Percentiles rank a stretch among this genome's conserved stretches.
Conservation (phyloP, 2,113 vertebrate species). For the Dasyornis broadbenti region DNA sequence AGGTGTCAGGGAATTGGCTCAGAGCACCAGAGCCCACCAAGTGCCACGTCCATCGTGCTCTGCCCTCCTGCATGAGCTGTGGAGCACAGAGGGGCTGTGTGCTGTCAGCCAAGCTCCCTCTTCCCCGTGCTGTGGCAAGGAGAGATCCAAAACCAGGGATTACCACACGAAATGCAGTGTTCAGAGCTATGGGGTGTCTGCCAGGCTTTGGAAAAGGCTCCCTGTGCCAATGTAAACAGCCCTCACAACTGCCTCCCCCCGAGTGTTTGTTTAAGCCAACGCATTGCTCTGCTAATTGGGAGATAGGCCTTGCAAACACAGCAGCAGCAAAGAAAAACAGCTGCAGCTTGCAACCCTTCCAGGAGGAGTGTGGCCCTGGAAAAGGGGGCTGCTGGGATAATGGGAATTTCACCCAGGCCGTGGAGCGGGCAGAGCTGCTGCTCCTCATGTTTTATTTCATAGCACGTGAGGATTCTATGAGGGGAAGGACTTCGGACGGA, state of each 20-base stretch:
- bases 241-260: neutral
- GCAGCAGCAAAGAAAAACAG: conserved; percentile 65
- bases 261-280: conserved; percentile 77
- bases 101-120: neutral
- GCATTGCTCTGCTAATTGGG: conserved; percentile 79
- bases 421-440: neutral
- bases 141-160: conserved; percentile 20
- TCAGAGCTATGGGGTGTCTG: conserved; percentile 21
- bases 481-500: neutral
- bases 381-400: neutral
- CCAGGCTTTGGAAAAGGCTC: conserved; percentile 27
- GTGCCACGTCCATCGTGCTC: rapidly evolving
- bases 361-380: neutral
- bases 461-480: rapidly evolving
- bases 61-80: neutral
- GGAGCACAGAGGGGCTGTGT: rapidly evolving
- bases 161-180: neutral
- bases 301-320: conserved; percentile 76
- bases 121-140: neutral
- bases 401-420: no score
- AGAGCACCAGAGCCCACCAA: neutral
- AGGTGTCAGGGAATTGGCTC: neutral
- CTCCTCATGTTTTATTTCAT: rapidly evolving
- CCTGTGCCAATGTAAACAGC: conserved; percentile 59
- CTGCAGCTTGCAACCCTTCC: conserved; percentile 6